Percentiles rank a stretch among this genome's conserved stretches.
phyloP scores from a whole-genome alignment of 64 coral and sea anemone species.

The Acropora tenuis region DNA sequence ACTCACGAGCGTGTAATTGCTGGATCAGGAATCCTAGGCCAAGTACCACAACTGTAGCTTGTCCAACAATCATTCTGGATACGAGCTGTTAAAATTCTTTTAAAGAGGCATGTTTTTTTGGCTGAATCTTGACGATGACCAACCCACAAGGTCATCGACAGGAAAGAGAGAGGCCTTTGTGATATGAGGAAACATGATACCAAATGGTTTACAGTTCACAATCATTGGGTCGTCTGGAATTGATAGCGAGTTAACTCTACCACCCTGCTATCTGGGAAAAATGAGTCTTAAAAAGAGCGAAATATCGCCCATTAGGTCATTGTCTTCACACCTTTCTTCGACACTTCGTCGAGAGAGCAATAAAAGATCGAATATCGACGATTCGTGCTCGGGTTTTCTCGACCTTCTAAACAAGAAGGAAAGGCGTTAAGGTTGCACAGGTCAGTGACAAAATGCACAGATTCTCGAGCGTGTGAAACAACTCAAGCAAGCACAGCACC shows the following conservation, averaged over 20 bases:
- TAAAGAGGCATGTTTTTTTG: neutral
- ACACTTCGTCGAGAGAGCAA: too few species aligned
- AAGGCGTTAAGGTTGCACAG: too few species aligned
- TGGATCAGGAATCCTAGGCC: neutral
- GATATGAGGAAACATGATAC: slow-evolving; percentile 16
- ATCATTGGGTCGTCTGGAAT: neutral
- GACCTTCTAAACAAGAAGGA: too few species aligned
- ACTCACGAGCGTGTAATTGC: slow-evolving; percentile 25
- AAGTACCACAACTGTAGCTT: neutral
- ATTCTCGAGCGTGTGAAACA: too few species aligned
- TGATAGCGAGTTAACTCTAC: neutral
- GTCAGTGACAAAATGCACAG: too few species aligned
- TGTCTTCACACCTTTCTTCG: too few species aligned
- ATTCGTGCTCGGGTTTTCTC: too few species aligned
- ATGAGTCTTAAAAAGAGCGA: too few species aligned
- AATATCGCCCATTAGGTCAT: too few species aligned
- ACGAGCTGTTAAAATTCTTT: neutral
- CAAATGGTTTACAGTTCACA: neutral
- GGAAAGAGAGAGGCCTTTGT: slow-evolving; percentile 36
- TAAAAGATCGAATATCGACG: too few species aligned
- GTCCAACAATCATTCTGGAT: neutral
- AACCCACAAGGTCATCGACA: neutral
- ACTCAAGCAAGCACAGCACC: too few species aligned
- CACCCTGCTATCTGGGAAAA: too few species aligned
- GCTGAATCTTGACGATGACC: neutral